phyloP scores from a whole-genome alignment of 1,140 invertebrate species.

The Lepeophtheirus salmonis region DNA sequence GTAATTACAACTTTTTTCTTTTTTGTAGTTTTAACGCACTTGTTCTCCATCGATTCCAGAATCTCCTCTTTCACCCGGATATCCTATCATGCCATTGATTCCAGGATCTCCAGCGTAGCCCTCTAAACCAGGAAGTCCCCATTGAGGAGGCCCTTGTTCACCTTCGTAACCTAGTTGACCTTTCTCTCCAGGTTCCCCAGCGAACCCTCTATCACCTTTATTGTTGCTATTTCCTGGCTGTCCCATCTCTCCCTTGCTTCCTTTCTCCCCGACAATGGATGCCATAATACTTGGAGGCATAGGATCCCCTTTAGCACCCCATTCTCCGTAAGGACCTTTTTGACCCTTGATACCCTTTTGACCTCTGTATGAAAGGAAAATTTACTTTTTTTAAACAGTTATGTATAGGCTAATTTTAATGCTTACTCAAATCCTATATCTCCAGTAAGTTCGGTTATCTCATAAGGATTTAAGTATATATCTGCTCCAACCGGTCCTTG shows the following conservation, averaged over 20 bases:
- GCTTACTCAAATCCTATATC: slow-evolving; percentile 9
- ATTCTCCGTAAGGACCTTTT: not conserved
- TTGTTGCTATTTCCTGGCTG: slow-evolving; percentile 22
- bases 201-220: slow-evolving; percentile 9
- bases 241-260: slow-evolving; percentile 25
- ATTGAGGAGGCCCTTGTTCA: not conserved
- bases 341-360: not conserved
- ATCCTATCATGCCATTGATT: slow-evolving; percentile 20
- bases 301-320: slow-evolving; percentile 1
- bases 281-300: slow-evolving; percentile 22
- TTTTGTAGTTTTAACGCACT: not conserved
- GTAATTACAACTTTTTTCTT: slow-evolving; percentile 6
- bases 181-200: slow-evolving; percentile 20
- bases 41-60: slow-evolving; percentile 3
- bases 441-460: not conserved
- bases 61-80: slow-evolving; percentile 9
- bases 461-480: not conserved
- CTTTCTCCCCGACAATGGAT: slow-evolving; percentile 21
- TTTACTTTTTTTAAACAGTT: not conserved
- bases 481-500: slow-evolving; percentile 25
- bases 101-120: slow-evolving; percentile 21
- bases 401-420: not conserved
- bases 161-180: not conserved
- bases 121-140: slow-evolving; percentile 22
- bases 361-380: not conserved